These are phyloP conservation scores for Pardosa pseudoannulata DNA, from an alignment of 2,888 invertebrate species.

Conservation along the genomic window DNA sequence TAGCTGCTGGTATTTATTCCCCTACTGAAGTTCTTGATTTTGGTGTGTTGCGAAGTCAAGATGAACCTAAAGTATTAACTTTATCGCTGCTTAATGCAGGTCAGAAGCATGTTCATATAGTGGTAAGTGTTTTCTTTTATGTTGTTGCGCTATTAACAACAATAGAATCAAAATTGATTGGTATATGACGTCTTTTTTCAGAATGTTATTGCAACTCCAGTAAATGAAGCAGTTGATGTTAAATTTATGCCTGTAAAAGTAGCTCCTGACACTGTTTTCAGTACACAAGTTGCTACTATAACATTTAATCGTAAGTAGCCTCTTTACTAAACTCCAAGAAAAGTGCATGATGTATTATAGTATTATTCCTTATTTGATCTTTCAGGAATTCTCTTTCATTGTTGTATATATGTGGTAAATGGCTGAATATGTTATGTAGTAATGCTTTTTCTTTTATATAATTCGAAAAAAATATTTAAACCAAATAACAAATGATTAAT, in stretches of 20 bases:
- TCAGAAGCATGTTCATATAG: constrained; percentile 83
- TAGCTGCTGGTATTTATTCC: constrained; percentile 84
- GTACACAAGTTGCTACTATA: constrained; percentile 83
- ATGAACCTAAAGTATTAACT: constrained; percentile 81
- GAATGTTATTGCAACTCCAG: constrained; percentile 81
- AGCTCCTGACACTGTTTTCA: constrained; percentile 82
- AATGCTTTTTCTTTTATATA: too few relatives aligned
- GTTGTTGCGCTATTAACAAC: too few relatives aligned
- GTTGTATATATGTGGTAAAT: too few relatives aligned
- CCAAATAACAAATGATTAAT: too few relatives aligned
- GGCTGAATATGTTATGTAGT: too few relatives aligned
- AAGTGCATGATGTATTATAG: too few relatives aligned
- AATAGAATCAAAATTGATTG: too few relatives aligned
- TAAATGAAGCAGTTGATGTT: constrained; percentile 83
- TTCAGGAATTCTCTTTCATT: too few relatives aligned
- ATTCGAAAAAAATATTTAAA: too few relatives aligned
- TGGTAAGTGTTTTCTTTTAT: constrained; percentile 79
- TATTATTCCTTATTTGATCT: too few relatives aligned
- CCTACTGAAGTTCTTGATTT: constrained; percentile 88
- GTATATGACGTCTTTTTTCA: constrained; percentile 75
- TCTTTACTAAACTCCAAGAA: too few relatives aligned
- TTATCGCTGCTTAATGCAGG: constrained; percentile 84
- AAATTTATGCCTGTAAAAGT: constrained; percentile 83
- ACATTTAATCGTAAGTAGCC: constrained; percentile 83
- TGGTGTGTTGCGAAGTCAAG: constrained; percentile 86